A percentile compares a stretch with the other conserved stretches of the same genome.
Conservation (phyloP, 1,140 invertebrate genomes). For the Mycetomoellerius zeteki region DNA sequence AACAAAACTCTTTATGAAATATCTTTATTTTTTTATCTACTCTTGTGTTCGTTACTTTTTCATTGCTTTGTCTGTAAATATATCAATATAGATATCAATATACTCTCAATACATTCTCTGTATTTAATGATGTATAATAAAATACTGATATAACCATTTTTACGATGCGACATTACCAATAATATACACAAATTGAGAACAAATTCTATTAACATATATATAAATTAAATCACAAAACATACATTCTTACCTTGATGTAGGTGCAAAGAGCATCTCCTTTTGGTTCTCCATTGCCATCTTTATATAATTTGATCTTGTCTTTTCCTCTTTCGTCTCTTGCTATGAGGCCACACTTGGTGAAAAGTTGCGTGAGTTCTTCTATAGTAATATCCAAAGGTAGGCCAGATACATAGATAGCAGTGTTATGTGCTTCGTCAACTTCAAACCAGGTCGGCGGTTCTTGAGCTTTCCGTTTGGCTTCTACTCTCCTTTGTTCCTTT, state of each 20-base stretch:
- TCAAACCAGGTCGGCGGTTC: constrained; percentile 95
- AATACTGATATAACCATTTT: constrained; percentile 10
- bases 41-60: constrained; percentile 43
- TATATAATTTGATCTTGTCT: constrained; percentile 98
- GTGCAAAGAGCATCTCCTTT: constrained; percentile 99
- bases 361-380: constrained; percentile 95
- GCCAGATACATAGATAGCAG: constrained; percentile 98
- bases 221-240: constrained; percentile 7
- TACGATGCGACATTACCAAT: neutral
- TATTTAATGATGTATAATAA: constrained; percentile 64
- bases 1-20: neutral
- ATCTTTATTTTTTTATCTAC: constrained; percentile 33
- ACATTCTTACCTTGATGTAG: constrained; percentile 94
- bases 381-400: constrained; percentile 96
- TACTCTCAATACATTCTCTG: constrained; percentile 9
- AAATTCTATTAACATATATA: neutral
- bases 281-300: constrained; percentile 93
- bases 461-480: constrained; percentile 82
- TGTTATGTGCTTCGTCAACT: constrained; percentile 96
- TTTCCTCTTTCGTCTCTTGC: constrained; percentile 95
- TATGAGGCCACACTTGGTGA: constrained; percentile 98
- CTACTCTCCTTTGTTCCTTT: constrained; percentile 79
- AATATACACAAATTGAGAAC: neutral
- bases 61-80: constrained; percentile 69
- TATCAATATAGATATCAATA: constrained; percentile 22